Evolutionary conservation across 2,113 vertebrate genomes (phyloP).

Genomic region (Phalacrocorax pelagicus): DNA sequence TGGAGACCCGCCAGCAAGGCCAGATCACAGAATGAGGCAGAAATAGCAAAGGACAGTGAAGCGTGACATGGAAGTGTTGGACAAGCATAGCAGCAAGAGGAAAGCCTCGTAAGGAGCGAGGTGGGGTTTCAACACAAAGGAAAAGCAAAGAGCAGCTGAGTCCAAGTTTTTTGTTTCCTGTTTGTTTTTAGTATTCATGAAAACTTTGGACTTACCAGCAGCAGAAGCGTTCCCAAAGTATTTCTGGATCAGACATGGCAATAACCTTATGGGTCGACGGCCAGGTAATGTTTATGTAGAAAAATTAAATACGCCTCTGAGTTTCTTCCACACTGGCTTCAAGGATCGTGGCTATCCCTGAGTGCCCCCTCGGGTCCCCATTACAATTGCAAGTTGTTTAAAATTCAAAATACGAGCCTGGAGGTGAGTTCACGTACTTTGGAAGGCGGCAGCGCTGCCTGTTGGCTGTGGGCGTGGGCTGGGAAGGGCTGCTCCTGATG

Average conservation of each 20-base stretch:
- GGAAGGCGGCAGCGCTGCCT: neutral
- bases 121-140: neutral
- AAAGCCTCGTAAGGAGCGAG: neutral
- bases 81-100: neutral
- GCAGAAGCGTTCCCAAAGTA: neutral
- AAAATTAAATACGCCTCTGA: neutral
- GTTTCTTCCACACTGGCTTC: neutral
- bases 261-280: too few relatives aligned
- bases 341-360: fast-evolving
- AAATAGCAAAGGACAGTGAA: neutral
- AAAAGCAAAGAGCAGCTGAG: neutral
- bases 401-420: neutral
- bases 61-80: fast-evolving
- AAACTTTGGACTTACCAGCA: neutral
- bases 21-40: neutral
- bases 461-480: neutral
- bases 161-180: neutral
- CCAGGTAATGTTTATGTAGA: neutral
- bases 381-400: neutral
- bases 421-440: neutral
- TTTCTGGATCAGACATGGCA: neutral
- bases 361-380: neutral
- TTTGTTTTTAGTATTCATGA: neutral
- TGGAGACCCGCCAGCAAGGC: neutral
- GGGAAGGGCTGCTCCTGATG: neutral